These are phyloP conservation scores for Aporrectodea caliginosa DNA, from an alignment of 1,140 invertebrate genomes.

Conservation along the genomic window DNA sequence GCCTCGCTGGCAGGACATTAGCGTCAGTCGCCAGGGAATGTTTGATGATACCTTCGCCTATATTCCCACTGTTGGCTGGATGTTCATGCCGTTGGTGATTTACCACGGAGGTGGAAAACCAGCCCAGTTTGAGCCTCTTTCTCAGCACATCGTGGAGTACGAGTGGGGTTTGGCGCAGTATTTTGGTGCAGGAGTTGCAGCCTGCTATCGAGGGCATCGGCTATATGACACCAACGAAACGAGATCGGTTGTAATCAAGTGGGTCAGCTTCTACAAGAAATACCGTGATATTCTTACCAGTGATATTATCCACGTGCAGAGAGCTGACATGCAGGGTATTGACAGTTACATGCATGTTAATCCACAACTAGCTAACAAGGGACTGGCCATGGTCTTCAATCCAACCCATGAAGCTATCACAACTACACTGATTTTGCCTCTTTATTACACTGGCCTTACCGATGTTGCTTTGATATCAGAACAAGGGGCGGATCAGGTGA, in stretches of 20 bases:
- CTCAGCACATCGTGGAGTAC: slow-evolving; percentile 14
- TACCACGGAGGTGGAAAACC: slow-evolving; percentile 23
- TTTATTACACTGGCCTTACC: slow-evolving; percentile 22
- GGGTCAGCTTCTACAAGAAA: slow-evolving; percentile 24
- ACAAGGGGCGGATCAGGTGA: neutral
- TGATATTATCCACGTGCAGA: slow-evolving; percentile 21
- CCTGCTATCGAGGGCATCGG: slow-evolving; percentile 23
- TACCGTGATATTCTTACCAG: slow-evolving; percentile 17
- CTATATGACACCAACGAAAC: slow-evolving; percentile 17
- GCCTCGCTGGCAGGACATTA: slow-evolving; percentile 23
- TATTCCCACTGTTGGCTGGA: slow-evolving; percentile 23
- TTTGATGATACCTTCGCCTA: slow-evolving; percentile 15
- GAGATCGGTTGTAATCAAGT: slow-evolving; percentile 12
- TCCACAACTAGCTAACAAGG: neutral
- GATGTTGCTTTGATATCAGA: slow-evolving; percentile 5
- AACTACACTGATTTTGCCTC: slow-evolving; percentile 1
- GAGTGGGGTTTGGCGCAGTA: slow-evolving; percentile 27
- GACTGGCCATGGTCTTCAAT: slow-evolving; percentile 25
- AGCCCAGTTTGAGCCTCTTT: slow-evolving; percentile 20
- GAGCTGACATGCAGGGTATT: slow-evolving; percentile 27
- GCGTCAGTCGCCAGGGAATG: slow-evolving; percentile 22
- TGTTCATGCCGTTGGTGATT: slow-evolving; percentile 17
- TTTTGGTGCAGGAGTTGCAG: slow-evolving; percentile 26
- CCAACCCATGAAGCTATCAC: neutral
- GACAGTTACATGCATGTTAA: slow-evolving; percentile 28